Percentiles rank a stretch among this genome's conserved stretches.
Conservation (phyloP, 2,888 invertebrate genomes). For the Conops quadrifasciatus region DNA sequence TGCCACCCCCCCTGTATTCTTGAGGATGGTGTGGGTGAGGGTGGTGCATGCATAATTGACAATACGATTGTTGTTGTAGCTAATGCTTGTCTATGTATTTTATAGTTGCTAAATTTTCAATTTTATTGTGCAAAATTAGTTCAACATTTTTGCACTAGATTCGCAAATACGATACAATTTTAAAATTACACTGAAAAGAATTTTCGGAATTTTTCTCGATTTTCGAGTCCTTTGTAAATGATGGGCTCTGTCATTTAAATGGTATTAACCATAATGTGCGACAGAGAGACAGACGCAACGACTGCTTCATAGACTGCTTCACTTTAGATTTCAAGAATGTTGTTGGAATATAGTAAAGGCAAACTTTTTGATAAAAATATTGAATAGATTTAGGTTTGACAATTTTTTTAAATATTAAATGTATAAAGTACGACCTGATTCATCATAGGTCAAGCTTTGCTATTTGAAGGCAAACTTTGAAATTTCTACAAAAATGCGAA, state of each 20-base stretch:
- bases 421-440: no score
- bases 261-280: background rate
- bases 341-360: no score
- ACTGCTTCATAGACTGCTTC: no score
- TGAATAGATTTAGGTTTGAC: no score
- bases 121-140: background rate
- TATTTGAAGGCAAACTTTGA: no score
- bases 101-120: background rate
- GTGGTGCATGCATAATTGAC: background rate
- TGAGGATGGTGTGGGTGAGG: background rate
- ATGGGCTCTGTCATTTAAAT: background rate
- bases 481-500: no score
- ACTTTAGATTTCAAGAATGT: no score
- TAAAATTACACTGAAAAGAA: conserved; percentile 9
- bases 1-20: background rate
- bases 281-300: no score
- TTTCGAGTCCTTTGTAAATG: background rate
- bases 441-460: no score
- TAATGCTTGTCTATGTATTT: background rate
- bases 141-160: conserved; percentile 12
- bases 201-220: background rate
- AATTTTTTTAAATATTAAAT: no score
- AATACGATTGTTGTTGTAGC: background rate
- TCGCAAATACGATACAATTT: background rate
- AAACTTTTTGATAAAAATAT: no score